Conservation (phyloP, 37 sponge, comb jelly and placozoan genomes). For the Amphimedon queenslandica region DNA sequence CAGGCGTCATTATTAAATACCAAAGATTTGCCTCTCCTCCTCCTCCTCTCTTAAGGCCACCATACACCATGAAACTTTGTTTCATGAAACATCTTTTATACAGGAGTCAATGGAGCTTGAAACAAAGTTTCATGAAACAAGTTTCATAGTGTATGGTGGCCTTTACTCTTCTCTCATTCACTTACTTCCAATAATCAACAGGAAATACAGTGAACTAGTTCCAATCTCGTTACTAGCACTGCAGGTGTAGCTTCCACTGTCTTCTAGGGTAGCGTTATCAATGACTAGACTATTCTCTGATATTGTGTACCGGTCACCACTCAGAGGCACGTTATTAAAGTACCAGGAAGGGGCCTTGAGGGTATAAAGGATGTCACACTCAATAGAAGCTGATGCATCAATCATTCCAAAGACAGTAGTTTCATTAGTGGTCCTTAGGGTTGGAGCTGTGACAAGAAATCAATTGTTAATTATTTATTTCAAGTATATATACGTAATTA, state of each 20-base stretch:
- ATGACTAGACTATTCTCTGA: neutral
- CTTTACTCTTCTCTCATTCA: no score
- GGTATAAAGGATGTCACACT: neutral
- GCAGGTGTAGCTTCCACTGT: conserved; percentile 16
- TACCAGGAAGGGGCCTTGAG: neutral
- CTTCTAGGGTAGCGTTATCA: no score
- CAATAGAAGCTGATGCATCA: neutral
- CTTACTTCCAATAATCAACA: neutral
- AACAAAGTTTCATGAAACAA: no score
- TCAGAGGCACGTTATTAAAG: conserved; percentile 5
- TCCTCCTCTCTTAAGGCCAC: no score
- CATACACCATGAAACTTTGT: no score
- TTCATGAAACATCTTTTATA: no score
- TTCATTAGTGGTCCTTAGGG: neutral
- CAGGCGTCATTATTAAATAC: no score
- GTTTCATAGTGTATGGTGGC: no score
- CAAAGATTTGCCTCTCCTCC: no score
- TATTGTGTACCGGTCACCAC: neutral
- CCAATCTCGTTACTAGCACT: neutral
- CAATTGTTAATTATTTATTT: neutral
- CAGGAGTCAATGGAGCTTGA: no score
- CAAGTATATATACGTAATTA: neutral
- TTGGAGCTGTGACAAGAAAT: neutral
- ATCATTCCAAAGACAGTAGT: neutral
- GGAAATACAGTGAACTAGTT: neutral